Conservation (phyloP, 2,113 vertebrate species). For the Heptranchias perlo region DNA sequence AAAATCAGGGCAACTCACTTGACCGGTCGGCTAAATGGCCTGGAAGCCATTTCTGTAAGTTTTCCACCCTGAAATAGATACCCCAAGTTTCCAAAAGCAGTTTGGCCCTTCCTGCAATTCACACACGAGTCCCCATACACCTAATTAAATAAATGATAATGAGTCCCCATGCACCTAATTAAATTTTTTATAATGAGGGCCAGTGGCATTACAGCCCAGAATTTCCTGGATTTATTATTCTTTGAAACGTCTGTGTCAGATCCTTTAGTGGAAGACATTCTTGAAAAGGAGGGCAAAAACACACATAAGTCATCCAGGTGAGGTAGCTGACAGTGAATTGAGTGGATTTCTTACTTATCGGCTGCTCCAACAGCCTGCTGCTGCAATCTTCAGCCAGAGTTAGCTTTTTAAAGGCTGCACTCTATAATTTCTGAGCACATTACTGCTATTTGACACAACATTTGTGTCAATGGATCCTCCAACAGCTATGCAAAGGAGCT, state of each 20-base stretch:
- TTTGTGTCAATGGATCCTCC: too few relatives aligned
- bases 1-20: neutral
- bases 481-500: neutral
- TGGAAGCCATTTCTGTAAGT: neutral
- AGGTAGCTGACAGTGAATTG: neutral
- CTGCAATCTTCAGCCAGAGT: neutral
- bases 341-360: neutral
- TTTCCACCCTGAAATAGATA: neutral
- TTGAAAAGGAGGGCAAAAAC: neutral
- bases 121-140: neutral
- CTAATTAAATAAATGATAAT: neutral
- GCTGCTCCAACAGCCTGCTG: neutral
- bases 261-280: neutral
- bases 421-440: neutral
- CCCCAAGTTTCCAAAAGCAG: neutral
- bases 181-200: neutral
- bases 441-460: neutral
- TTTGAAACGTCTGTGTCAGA: too few relatives aligned
- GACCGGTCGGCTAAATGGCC: neutral
- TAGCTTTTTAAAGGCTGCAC: neutral
- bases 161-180: neutral
- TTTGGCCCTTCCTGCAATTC: neutral
- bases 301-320: neutral
- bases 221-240: too few relatives aligned
- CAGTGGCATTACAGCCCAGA: neutral